A percentile compares a stretch with the other conserved stretches of the same genome.
Evolutionary conservation across 2,888 invertebrate species (phyloP).

Genomic region (Pseudanteris insignis): DNA sequence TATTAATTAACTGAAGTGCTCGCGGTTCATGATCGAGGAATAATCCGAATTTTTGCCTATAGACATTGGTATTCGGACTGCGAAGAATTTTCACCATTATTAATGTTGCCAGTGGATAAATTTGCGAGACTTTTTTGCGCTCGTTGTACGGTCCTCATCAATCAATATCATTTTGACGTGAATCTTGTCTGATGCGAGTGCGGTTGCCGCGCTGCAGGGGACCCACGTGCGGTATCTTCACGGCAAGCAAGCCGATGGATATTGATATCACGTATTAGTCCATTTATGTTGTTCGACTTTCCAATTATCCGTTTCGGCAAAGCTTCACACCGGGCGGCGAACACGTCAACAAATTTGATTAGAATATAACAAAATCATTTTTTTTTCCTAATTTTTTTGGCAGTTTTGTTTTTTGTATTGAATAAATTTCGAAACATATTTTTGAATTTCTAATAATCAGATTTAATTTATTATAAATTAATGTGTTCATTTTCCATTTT

Average conservation of each 20-base stretch:
- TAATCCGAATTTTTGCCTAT: not conserved
- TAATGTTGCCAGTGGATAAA: slow-evolving; percentile 14
- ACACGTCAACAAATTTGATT: too few species aligned
- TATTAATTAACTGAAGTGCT: slow-evolving; percentile 2
- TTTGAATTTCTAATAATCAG: too few species aligned
- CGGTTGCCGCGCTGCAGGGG: slow-evolving; percentile 33
- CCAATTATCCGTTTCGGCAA: too few species aligned
- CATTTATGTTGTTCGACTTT: too few species aligned
- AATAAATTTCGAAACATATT: too few species aligned
- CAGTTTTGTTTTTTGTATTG: too few species aligned
- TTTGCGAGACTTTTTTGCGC: slow-evolving; percentile 24
- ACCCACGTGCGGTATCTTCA: slow-evolving; percentile 37
- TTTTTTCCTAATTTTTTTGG: too few species aligned
- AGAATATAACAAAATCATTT: too few species aligned
- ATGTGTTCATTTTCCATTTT: too few species aligned
- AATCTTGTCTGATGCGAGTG: slow-evolving; percentile 25
- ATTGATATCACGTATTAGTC: slow-evolving; percentile 28
- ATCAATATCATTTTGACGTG: slow-evolving; percentile 39
- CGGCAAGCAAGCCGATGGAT: slow-evolving; percentile 16
- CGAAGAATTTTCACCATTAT: slow-evolving; percentile 10
- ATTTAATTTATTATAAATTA: too few species aligned
- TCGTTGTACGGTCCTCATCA: slow-evolving; percentile 29
- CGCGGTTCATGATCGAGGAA: slow-evolving; percentile 6
- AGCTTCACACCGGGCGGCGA: too few species aligned
- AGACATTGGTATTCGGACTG: slow-evolving; percentile 2